Evolutionary conservation across 2,113 vertebrate species (phyloP).

Genomic region (Myodes glareolus): DNA sequence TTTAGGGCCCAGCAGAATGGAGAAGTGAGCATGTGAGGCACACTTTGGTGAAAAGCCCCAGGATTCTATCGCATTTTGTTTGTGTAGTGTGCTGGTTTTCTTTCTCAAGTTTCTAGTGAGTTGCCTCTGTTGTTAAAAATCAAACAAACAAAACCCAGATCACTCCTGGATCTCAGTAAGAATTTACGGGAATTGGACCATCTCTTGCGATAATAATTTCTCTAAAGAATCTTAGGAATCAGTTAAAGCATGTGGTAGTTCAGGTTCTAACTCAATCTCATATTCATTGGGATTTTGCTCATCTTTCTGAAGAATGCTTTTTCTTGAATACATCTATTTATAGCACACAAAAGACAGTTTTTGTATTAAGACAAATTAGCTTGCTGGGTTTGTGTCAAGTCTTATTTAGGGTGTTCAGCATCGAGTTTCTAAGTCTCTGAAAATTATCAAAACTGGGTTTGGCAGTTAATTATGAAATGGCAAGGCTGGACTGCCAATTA

Average conservation of each 20-base stretch:
- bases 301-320: slow-evolving; percentile 21
- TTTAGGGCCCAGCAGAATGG: neutral
- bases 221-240: neutral
- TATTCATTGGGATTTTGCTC: slow-evolving; percentile 27
- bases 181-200: neutral
- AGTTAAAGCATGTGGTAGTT: slow-evolving; percentile 15
- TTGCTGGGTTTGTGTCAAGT: slow-evolving; percentile 4
- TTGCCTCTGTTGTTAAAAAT: neutral
- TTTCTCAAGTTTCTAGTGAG: neutral
- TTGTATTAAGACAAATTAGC: slow-evolving; percentile 28
- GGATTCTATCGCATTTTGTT: neutral
- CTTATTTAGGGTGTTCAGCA: slow-evolving; percentile 33
- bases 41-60: neutral
- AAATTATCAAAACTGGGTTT: slow-evolving; percentile 50
- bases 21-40: neutral
- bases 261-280: slow-evolving; percentile 40
- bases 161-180: neutral
- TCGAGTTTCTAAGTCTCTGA: neutral
- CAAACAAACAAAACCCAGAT: neutral
- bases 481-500: neutral
- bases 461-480: slow-evolving; percentile 57
- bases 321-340: neutral
- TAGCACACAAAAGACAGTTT: neutral
- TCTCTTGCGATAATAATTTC: slow-evolving; percentile 13
- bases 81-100: neutral